These are phyloP conservation scores for Temnopleurus reevesii DNA, from an alignment of 53 echinoderm and acorn worm genomes.

Conservation along the genomic window DNA sequence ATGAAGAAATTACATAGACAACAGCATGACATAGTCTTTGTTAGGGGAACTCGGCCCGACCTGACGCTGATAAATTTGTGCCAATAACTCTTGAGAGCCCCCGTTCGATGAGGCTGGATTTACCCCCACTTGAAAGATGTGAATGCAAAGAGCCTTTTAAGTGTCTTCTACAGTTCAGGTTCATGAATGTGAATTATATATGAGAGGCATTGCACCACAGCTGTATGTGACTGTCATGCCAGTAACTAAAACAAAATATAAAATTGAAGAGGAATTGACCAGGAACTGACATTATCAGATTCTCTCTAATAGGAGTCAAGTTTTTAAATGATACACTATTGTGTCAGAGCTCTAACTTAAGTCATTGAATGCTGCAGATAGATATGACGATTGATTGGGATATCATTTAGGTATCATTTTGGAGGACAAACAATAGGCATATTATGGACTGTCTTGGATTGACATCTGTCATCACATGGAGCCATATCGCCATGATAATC, in stretches of 20 bases:
- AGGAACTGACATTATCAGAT: background rate
- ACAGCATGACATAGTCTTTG: slow-evolving; percentile 19
- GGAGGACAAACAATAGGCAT: too few relatives aligned
- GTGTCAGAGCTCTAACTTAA: too few relatives aligned
- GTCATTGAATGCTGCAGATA: too few relatives aligned
- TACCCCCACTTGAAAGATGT: slow-evolving; percentile 16
- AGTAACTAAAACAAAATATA: background rate
- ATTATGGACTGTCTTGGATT: too few relatives aligned
- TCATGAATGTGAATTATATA: slow-evolving; percentile 33
- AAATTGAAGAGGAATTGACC: background rate
- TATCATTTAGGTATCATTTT: too few relatives aligned
- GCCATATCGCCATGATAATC: too few relatives aligned
- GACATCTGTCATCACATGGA: too few relatives aligned
- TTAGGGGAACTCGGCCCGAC: slow-evolving; percentile 7
- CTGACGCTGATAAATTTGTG: slow-evolving; percentile 39
- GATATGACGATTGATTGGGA: too few relatives aligned
- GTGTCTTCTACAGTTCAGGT: slow-evolving; percentile 12
- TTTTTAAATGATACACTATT: too few relatives aligned
- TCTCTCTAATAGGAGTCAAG: too few relatives aligned
- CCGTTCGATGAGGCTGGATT: slow-evolving; percentile 12
- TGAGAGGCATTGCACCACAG: background rate
- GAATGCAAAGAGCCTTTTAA: slow-evolving; percentile 40
- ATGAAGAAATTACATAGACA: slow-evolving; percentile 34
- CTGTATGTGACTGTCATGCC: background rate
- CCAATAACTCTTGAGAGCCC: slow-evolving; percentile 46